Evolutionary conservation across 2,888 invertebrate genomes (phyloP).

Genomic region (Ypsolopha scabrella): DNA sequence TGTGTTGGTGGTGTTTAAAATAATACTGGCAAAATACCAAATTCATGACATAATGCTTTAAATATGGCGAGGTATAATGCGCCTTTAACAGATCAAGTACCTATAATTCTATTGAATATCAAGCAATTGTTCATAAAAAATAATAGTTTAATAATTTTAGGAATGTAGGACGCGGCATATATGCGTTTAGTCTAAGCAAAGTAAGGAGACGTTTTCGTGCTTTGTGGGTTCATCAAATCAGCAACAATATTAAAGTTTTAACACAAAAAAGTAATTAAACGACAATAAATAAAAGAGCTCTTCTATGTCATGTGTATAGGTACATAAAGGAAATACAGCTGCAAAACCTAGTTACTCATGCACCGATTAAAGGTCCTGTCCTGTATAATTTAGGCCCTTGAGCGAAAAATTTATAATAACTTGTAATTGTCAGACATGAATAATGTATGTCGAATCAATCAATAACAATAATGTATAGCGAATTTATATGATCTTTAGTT

Average conservation of each 20-base stretch:
- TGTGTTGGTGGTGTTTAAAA: no score
- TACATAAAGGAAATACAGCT: no score
- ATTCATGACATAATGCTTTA: no score
- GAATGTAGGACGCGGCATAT: no score
- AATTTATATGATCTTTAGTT: conserved; percentile 6
- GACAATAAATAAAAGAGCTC: neutral
- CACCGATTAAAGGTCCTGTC: neutral
- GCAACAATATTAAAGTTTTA: neutral
- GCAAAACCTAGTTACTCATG: neutral
- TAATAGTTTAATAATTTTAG: no score
- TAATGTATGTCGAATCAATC: conserved; percentile 4
- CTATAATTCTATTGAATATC: no score
- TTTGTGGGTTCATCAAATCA: neutral
- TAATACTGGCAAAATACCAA: no score
- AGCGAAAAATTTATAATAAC: neutral
- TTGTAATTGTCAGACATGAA: conserved; percentile 3
- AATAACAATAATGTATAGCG: conserved; percentile 1
- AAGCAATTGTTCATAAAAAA: no score
- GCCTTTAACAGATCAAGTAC: no score
- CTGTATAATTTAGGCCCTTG: neutral
- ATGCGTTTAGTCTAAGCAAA: no score
- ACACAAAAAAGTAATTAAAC: neutral
- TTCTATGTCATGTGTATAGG: no score
- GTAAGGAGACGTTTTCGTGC: conserved; percentile 9
- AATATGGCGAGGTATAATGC: no score